Evolutionary conservation across 2,797 vertebrate species (phyloP).

Genomic region (Poeciliopsis paucimaculata): DNA sequence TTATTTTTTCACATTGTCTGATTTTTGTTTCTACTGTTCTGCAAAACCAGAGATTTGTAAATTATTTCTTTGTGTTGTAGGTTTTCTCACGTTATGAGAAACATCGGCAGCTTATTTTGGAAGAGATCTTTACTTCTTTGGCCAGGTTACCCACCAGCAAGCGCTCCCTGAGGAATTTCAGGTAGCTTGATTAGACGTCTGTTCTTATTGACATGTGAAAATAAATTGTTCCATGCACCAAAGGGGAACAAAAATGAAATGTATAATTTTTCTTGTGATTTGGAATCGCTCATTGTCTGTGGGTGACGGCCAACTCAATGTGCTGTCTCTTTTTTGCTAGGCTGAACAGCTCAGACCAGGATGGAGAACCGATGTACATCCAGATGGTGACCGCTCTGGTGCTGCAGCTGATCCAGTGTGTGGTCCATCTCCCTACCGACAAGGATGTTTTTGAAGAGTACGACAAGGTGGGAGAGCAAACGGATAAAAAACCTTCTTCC

Average conservation of each 20-base stretch:
- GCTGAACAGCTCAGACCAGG: slow-evolving; percentile 95
- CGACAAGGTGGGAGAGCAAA: slow-evolving; percentile 85
- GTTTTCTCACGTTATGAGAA: slow-evolving; percentile 98
- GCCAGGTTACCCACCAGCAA: slow-evolving; percentile 97
- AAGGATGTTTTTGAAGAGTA: slow-evolving; percentile 88
- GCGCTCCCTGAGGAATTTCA: slow-evolving; percentile 97
- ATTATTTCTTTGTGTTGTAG: slow-evolving; percentile 66
- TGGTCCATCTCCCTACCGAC: slow-evolving; percentile 93
- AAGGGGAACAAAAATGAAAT: neutral
- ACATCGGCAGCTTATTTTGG: slow-evolving; percentile 94
- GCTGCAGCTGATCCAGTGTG: slow-evolving; percentile 96
- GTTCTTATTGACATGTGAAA: slow-evolving; percentile 4
- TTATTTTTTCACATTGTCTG: neutral
- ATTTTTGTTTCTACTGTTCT: neutral
- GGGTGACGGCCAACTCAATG: neutral
- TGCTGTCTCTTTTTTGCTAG: slow-evolving; percentile 66
- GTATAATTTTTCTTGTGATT: neutral
- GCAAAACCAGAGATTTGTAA: neutral
- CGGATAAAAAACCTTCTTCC: neutral
- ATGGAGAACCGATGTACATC: slow-evolving; percentile 96
- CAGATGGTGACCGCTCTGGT: slow-evolving; percentile 98
- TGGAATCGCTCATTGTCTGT: neutral
- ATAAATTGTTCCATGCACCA: neutral
- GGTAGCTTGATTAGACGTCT: slow-evolving; percentile 75
- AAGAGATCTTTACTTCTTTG: slow-evolving; percentile 98